A percentile compares a stretch with the other conserved stretches of the same genome.
Conservation (phyloP, 23 tunicate genomes). For the Trididemnum miniatum region DNA sequence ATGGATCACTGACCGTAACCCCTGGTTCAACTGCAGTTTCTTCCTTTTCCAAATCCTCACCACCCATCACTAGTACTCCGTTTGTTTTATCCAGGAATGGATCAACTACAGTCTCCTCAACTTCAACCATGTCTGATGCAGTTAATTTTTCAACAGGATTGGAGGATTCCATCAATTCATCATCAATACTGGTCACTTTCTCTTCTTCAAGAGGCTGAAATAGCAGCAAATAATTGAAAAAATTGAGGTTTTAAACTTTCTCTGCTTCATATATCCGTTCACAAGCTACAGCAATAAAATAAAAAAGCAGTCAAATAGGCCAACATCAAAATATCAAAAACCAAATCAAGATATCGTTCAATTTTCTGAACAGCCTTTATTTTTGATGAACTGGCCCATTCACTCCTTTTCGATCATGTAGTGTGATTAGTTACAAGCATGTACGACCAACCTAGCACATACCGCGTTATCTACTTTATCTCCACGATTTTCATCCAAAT, state of each 20-base stretch:
- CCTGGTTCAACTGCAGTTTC: conserved; percentile 9
- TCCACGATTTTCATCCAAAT: conserved; percentile 19
- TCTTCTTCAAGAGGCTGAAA: conserved; percentile 77
- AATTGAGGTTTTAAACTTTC: no score
- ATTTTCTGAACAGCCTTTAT: no score
- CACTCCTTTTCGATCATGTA: no score
- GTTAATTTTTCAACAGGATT: conserved; percentile 3
- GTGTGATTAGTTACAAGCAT: no score
- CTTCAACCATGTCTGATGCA: neutral
- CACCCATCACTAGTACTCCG: conserved; percentile 25
- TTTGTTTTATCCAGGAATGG: conserved; percentile 36
- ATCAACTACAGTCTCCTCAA: neutral
- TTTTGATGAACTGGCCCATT: no score
- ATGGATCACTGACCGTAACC: conserved; percentile 15
- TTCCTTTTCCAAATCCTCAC: neutral
- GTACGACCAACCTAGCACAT: no score
- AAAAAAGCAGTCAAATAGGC: no score
- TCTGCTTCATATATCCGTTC: no score
- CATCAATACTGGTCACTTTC: conserved; percentile 79
- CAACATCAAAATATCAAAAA: no score
- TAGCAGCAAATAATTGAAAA: no score
- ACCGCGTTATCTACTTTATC: neutral
- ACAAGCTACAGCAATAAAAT: no score
- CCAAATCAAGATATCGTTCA: no score
- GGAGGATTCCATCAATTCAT: conserved; percentile 15